Evolutionary conservation across 2,797 vertebrate genomes (phyloP).

Genomic region (Lemur catta): DNA sequence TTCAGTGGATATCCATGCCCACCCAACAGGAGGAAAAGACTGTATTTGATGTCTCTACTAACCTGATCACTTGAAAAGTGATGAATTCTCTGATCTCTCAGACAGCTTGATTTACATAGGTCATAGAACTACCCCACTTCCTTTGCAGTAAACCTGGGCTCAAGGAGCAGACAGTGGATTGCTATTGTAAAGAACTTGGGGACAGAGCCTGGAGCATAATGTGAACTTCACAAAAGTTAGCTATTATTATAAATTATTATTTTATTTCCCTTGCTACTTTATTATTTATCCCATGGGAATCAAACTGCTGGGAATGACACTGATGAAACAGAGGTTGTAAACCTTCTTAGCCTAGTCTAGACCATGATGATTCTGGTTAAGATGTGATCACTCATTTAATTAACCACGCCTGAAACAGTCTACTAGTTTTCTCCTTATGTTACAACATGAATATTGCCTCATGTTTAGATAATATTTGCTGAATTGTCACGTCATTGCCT

Average conservation of each 20-base stretch:
- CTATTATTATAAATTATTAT: constrained; percentile 1
- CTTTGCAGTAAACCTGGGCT: neutral
- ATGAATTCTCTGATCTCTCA: neutral
- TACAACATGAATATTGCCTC: neutral
- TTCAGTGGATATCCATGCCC: neutral
- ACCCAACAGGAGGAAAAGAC: neutral
- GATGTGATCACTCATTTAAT: neutral
- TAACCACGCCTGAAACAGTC: neutral
- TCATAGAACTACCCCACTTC: neutral
- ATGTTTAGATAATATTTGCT: neutral
- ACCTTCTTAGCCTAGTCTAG: neutral
- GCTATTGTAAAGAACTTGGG: neutral
- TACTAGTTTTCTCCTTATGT: neutral
- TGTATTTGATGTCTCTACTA: neutral
- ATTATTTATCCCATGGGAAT: constrained; percentile 22
- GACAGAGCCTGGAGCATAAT: neutral
- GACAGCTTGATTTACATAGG: constrained; percentile 16
- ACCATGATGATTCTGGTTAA: constrained; percentile 32
- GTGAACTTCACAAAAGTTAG: neutral
- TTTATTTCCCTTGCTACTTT: constrained; percentile 28
- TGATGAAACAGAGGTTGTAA: constrained; percentile 41
- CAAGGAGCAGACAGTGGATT: neutral
- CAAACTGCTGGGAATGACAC: neutral
- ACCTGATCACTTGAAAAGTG: constrained; percentile 19
- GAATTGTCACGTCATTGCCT: neutral